Base-by-base conservation (phyloP, 2,888 invertebrate genomes). In the Pyrgus malvae region DNA sequence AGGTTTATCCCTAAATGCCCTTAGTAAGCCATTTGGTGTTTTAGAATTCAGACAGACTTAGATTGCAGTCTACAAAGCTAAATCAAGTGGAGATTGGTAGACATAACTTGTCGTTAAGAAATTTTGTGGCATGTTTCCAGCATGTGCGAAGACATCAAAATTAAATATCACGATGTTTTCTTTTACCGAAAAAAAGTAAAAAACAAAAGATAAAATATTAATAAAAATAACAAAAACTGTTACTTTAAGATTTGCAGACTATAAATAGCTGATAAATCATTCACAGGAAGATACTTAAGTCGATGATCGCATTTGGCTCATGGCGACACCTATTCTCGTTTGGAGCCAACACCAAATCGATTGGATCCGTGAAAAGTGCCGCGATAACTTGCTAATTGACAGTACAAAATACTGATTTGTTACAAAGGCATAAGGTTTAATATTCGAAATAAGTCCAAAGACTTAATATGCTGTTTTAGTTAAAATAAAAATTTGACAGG, bases 221-320 rank as follows among this genome's bases (percentile, higher is more conserved):
- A 27, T 16, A 11, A 12, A 19, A 25, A n/a, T n/a, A n/a, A n/a
- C n/a, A n/a, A n/a, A n/a, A n/a, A n/a, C n/a, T 37, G 23, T 23
- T 23, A 23, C n/a, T 23, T 23, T 23, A 23, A 4, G 23, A 4
- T 23, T 23, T 4, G 6, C 23, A 23, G 6, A 23, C 6, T 38
- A 51, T 7, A 51, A 51, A 45, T 45, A 53, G 45, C 4, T 11
- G 7, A 53, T 27, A 58, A 57, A 51, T 56, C 40, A 31, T 53
- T 48, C 19, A 53, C 45, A 38, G 38, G 53, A 44, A 68, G 64
- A 57, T 62, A 60, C 63, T 61, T 61, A 70, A 67, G 75, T 77
- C 72, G 74, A 72, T 74, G 74, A 78, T 76, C 76, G 68, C 67
- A 70, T 68, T 78, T 79, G 77, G 75, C 76, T 75, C 69, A 64